Evolutionary conservation across 2,113 vertebrate species (phyloP).

Genomic region (Pundamilia nyererei): DNA sequence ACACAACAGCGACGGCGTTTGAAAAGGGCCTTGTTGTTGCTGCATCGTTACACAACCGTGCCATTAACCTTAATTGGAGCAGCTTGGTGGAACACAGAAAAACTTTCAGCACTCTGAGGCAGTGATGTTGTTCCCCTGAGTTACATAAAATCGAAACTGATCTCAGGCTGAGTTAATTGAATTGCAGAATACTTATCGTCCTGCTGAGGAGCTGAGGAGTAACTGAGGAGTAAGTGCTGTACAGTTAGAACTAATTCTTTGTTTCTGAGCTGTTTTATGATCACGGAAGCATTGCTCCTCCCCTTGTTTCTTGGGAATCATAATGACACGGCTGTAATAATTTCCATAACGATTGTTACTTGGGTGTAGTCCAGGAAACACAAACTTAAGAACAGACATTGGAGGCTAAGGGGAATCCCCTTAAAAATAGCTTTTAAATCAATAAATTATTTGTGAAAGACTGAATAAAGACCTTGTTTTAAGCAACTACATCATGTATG

Average conservation of each 20-base stretch:
- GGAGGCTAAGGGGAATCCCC: neutral
- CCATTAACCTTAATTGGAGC: conserved; percentile 60
- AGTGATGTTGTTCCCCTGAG: conserved; percentile 21
- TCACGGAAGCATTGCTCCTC: neutral
- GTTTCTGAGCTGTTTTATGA: neutral
- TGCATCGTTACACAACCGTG: conserved; percentile 32
- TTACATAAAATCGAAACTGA: conserved; percentile 40
- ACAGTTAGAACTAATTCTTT: neutral
- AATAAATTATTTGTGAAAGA: neutral
- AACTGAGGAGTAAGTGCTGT: conserved; percentile 1
- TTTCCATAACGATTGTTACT: neutral
- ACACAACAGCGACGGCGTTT: conserved; percentile 20
- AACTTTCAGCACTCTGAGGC: conserved; percentile 27
- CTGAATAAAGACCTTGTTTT: fast-evolving
- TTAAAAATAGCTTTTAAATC: neutral
- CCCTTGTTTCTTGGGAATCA: neutral
- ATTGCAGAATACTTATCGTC: conserved; percentile 34
- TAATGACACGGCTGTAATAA: neutral
- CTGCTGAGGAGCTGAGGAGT: conserved; percentile 21
- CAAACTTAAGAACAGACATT: neutral
- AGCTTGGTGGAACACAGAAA: conserved; percentile 41
- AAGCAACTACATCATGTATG: neutral
- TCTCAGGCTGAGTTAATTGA: conserved; percentile 42
- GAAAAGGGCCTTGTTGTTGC: conserved; percentile 19
- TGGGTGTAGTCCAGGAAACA: neutral